Evolutionary conservation across 2,888 invertebrate species (phyloP), one percentile per base, ranked within the genome.

Genomic region (Xanthorhoe designata): DNA sequence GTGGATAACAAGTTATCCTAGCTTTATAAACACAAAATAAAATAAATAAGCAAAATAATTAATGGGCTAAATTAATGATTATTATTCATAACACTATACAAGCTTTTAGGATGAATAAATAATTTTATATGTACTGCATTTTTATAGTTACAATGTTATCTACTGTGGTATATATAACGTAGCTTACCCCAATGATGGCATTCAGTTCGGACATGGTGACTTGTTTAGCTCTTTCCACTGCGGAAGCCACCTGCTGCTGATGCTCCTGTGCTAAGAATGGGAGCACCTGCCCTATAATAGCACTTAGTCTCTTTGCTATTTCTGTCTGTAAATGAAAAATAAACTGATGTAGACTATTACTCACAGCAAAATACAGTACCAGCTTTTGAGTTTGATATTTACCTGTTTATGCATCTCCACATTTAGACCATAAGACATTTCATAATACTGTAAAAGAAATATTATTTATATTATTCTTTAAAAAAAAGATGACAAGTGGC

Each of bases 171-270:
- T n/a, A n/a, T n/a, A 2, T 32, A 4, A 68, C 32, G 18, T 19
- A 9, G 29, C 98, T 97, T 95, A 99, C 99, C 96, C 98, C 98
- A 84, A 99, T 98, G 80, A 99, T 98, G 79, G 98, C 96, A 92
- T 98, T 99, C 73, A 99, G 94, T 92, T 99, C 99, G 73, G 98
- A 96, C 98, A 99, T 98, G 84, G 98, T 98, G 84, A 99, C 98
- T 94, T 99, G 98, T 94, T 99, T 99, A 79, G 99, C 99, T 87
- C 99, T 94, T 82, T 99, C 99, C 56, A 99, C 98, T 15, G 99
- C 98, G 58, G 97, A 96, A 35, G 98, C 97, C 56, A 99, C 99
- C 93, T 98, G 98, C 90, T 98, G 98, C 87, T 99, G 99, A 86
- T 99, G 99, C 95, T 98, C 98, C 92, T 97, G 97, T 71, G 98